Base-by-base conservation (phyloP, 2,888 invertebrate genomes). In the Podabrus alpinus region DNA sequence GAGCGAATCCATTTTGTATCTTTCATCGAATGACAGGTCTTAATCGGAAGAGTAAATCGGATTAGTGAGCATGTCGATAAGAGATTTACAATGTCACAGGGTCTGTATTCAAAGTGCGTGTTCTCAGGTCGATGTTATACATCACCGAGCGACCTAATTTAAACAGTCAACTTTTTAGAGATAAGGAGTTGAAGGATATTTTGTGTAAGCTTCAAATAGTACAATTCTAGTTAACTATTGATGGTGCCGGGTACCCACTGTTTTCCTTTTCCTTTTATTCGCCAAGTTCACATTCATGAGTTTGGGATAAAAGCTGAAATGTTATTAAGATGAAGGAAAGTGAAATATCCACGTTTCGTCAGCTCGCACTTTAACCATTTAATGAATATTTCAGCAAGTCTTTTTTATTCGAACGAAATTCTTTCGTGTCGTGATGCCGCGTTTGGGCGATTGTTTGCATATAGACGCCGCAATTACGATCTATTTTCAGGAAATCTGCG, bases 381-480 rank as follows among this genome's bases (percentile, higher is more conserved):
- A 75, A 77, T 77, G 77, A 77, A 77, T 77, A 77, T 77, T 77
- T 77, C 74, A 77, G 68, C 75, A 67, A 68, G 69, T 62, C 74
- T 68, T 72, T 76, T 72, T 73, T 76, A 76, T 74, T 76, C 66
- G 70, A 17, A 19, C 66, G 70, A 67, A 77, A 72, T 77, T 71
- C 74, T 74, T 77, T 77, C 72, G 67, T 72, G 74, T 77, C 77
- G 74, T 69, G 68, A 79, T 75, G 79, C 74, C 80, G 79, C 77
- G 72, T 80, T 66, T 70, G 71, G 71, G 72, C 68, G 78, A 72
- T 72, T 77, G 77, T 80, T 80, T 80, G 78, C 79, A 80, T 80
- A 76, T 75, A 77, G 75, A 78, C 74, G 77, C 75, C 75, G 75
- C 79, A 80, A 80, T 80, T 80, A 79, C 71, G 74, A 76, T 60